Evolutionary conservation across 2,113 vertebrate species (phyloP).

Genomic region (Nipponia nippon): DNA sequence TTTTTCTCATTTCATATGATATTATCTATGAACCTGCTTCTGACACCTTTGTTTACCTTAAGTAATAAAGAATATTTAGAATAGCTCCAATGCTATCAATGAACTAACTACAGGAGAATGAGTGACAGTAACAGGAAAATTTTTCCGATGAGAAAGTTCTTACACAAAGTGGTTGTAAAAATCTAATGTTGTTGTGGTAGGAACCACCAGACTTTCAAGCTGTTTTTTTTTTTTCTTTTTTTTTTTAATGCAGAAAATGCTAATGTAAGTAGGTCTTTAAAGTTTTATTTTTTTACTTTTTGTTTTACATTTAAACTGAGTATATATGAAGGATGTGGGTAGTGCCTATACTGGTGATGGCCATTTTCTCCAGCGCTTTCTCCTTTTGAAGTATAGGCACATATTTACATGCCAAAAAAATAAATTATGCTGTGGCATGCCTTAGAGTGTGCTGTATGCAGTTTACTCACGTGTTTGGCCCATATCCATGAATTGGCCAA

Average conservation of each 20-base stretch:
- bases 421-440: background rate
- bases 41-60: conserved; percentile 2
- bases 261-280: background rate
- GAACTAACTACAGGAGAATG: background rate
- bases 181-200: background rate
- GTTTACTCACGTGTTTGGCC: background rate
- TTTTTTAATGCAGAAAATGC: background rate
- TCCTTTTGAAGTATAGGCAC: background rate
- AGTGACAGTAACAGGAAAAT: background rate
- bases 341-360: background rate
- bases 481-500: background rate
- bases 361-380: background rate
- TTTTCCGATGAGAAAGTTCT: background rate
- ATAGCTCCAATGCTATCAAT: background rate
- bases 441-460: background rate
- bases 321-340: background rate
- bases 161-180: background rate
- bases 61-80: background rate
- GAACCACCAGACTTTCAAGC: background rate
- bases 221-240: fast-evolving
- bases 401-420: background rate
- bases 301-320: background rate
- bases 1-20: background rate
- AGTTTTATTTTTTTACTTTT: background rate
- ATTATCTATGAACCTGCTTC: background rate